phyloP scores from a whole-genome alignment of 2,888 invertebrate genomes.

The Myathropa florea region DNA sequence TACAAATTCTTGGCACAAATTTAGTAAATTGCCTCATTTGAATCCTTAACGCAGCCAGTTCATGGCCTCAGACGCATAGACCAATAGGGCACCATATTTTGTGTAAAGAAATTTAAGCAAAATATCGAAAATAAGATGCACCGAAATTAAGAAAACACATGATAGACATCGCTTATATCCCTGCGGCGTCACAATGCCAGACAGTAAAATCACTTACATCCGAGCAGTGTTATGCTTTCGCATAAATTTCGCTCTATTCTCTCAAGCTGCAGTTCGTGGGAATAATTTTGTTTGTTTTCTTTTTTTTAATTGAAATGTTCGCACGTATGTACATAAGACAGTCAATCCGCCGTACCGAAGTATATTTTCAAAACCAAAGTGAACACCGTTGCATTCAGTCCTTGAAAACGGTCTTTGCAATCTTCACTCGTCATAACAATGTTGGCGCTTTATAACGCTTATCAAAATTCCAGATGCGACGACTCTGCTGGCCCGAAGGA shows the following conservation, averaged over 20 bases:
- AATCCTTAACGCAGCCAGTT: too few relatives aligned
- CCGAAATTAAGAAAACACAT: too few relatives aligned
- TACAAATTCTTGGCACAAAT: too few relatives aligned
- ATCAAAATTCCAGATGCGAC: slow-evolving; percentile 65
- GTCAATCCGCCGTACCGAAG: neutral
- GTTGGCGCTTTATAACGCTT: slow-evolving; percentile 25
- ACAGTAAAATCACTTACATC: too few relatives aligned
- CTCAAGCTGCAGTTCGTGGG: neutral
- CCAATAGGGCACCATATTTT: too few relatives aligned
- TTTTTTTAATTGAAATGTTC: neutral
- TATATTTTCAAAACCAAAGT: slow-evolving; percentile 47
- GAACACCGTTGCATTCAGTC: slow-evolving; percentile 23
- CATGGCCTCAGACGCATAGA: too few relatives aligned
- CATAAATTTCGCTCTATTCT: neutral
- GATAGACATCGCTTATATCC: too few relatives aligned
- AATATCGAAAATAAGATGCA: too few relatives aligned
- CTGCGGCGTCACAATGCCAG: too few relatives aligned
- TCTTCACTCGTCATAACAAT: slow-evolving; percentile 7
- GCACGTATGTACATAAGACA: neutral
- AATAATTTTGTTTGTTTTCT: neutral
- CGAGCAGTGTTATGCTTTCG: neutral
- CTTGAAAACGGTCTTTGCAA: slow-evolving; percentile 32
- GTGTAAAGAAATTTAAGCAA: too few relatives aligned
- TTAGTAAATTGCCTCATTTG: too few relatives aligned
- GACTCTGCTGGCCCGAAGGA: slow-evolving; percentile 36